phyloP scores from a whole-genome alignment of 2,888 invertebrate species.

The Papilio elwesi region DNA sequence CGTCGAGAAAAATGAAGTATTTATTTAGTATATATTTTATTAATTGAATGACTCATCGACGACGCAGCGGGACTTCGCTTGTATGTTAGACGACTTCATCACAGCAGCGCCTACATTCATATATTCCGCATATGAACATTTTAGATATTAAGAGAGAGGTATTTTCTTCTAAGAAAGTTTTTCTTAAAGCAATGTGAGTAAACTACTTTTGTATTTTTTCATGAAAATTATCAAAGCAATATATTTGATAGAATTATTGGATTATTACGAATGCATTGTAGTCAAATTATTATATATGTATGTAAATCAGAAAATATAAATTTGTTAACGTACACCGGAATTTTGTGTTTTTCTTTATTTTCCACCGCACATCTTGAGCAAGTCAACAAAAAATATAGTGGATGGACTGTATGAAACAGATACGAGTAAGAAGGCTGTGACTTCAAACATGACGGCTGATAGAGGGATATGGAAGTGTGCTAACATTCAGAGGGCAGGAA shows the following conservation, averaged over 20 bases:
- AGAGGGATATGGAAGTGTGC: no score
- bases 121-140: slow-evolving; percentile 75
- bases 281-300: slow-evolving; percentile 62
- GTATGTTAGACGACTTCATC: slow-evolving; percentile 56
- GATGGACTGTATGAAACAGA: not conserved
- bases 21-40: slow-evolving; percentile 67
- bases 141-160: slow-evolving; percentile 70
- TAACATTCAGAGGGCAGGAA: no score
- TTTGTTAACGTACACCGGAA: slow-evolving; percentile 79
- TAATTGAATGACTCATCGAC: slow-evolving; percentile 48
- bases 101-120: slow-evolving; percentile 60
- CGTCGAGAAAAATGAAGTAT: slow-evolving; percentile 71
- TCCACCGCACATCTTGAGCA: not conserved
- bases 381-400: not conserved
- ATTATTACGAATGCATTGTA: slow-evolving; percentile 68
- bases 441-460: no score
- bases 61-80: slow-evolving; percentile 54
- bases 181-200: slow-evolving; percentile 69
- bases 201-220: slow-evolving; percentile 83
- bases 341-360: slow-evolving; percentile 59
- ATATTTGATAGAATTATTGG: slow-evolving; percentile 78
- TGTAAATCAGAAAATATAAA: slow-evolving; percentile 78
- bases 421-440: no score
- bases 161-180: slow-evolving; percentile 78
- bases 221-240: slow-evolving; percentile 78